Evolutionary conservation across 64 coral and sea anemone species (phyloP), one percentile per base, ranked within the genome.

Genomic region (Catalaphyllia jardinei): DNA sequence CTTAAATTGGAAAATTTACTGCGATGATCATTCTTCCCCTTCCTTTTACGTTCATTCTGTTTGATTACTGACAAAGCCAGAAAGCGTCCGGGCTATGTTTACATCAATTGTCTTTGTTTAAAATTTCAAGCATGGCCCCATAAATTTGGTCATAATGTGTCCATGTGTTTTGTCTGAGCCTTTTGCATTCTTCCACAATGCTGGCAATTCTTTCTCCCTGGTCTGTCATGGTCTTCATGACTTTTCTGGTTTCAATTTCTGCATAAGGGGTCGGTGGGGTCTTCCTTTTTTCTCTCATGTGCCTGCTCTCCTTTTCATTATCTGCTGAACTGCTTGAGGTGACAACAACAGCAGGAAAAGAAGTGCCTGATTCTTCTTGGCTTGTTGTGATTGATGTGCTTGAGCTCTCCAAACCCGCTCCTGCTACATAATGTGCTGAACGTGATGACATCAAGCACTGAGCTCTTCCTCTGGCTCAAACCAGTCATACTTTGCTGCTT

Each of bases 401-500:
- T 14, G 54, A 71, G 52, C n/a, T 87, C 57, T 76, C 73, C 42
- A 29, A 77, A 30, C 55, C 82, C 30, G 75, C 51, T 63, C 86
- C 75, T 11, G 65, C 46, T 10, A 67, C 28, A 80, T 31, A n/a
- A n/a, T n/a, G n/a, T 87, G 71, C 86, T 92, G 81, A 82, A 76
- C 79, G 51, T 88, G 50, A 94, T 65, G 83, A 94, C 72, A 75
- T 94, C 88, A 64, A 77, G 88, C 54, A 71, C 67, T 86, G n/a
- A n/a, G n/a, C 73, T 86, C 64, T 92, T 92, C 85, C 50, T 87
- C 91, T n/a, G 61, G 76, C 51, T 79, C 86, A 84, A 86, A 79
- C 14, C 76, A 79, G 76, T 87, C 84, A 52, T 88, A 92, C 62
- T 75, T 76, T 92, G 74, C 74, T 17, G 74, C 74, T 76, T 78